Evolutionary conservation across 2,113 vertebrate genomes (phyloP).

Genomic region (Hyaena hyaena): DNA sequence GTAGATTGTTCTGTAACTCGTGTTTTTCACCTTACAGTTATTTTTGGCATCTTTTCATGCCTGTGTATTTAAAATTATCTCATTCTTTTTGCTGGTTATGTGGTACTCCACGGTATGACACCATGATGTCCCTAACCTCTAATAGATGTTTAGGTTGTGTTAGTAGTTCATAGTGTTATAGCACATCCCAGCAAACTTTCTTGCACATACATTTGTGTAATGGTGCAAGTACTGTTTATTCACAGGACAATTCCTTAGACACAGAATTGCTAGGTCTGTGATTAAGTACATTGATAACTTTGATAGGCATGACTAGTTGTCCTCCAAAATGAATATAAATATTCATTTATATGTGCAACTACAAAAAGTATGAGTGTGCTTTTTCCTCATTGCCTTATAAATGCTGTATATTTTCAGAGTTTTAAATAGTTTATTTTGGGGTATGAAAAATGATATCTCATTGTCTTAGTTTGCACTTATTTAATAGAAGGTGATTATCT

Average conservation of each 20-base stretch:
- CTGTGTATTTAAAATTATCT: background rate
- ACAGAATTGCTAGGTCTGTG: background rate
- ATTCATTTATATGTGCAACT: background rate
- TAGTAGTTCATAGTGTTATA: background rate
- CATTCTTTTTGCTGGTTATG: background rate
- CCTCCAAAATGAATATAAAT: background rate
- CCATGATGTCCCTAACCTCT: background rate
- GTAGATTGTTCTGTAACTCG: background rate
- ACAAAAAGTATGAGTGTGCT: background rate
- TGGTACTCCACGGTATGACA: background rate
- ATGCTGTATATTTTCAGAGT: background rate
- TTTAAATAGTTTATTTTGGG: background rate
- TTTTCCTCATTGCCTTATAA: conserved; percentile 27
- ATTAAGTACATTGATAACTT: conserved; percentile 1
- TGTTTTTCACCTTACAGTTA: background rate
- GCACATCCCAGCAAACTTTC: background rate
- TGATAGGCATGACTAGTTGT: background rate
- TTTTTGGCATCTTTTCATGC: background rate
- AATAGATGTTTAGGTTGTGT: background rate
- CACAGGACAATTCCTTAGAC: background rate
- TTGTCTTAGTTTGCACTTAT: conserved; percentile 32
- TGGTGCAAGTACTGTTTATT: background rate
- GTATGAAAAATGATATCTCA: background rate
- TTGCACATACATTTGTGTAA: background rate
- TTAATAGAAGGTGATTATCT: background rate